phyloP scores from a whole-genome alignment of 2,113 vertebrate genomes.

The Seriola aureovittata region DNA sequence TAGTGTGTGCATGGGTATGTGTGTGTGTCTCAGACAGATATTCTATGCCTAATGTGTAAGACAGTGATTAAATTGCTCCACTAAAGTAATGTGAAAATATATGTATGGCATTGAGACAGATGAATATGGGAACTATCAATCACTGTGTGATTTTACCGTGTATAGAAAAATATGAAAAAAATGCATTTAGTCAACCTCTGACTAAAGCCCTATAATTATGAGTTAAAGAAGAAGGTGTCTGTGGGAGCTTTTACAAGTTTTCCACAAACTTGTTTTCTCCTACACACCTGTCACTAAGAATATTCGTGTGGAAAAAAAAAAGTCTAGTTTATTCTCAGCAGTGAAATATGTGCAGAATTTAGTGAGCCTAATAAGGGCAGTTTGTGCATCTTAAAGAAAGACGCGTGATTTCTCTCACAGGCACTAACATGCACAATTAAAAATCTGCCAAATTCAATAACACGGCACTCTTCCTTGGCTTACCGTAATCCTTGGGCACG shows the following conservation, averaged over 20 bases:
- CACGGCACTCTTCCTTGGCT: background rate
- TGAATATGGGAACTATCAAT: constrained; percentile 38
- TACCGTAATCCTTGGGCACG: constrained; percentile 97
- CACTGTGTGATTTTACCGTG: constrained; percentile 13
- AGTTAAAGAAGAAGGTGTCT: background rate
- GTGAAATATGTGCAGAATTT: background rate
- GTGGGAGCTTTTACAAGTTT: constrained; percentile 36
- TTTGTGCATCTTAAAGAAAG: constrained; percentile 19
- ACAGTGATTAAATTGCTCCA: constrained; percentile 37
- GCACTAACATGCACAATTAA: constrained; percentile 11
- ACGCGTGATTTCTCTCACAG: background rate
- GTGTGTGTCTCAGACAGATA: constrained; percentile 9
- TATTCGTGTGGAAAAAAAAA: background rate
- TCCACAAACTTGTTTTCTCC: constrained; percentile 27
- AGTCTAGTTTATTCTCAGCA: background rate
- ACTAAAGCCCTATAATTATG: constrained; percentile 19
- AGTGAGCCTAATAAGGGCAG: background rate
- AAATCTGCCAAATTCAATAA: background rate
- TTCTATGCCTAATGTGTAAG: constrained; percentile 23
- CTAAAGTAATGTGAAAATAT: constrained; percentile 20
- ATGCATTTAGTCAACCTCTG: constrained; percentile 2
- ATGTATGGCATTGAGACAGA: constrained; percentile 22
- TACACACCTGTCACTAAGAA: constrained; percentile 14
- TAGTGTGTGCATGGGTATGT: constrained; percentile 14
- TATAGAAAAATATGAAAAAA: background rate